Evolutionary conservation across 2,888 invertebrate genomes (phyloP).

Genomic region (Drosophila putrida): DNA sequence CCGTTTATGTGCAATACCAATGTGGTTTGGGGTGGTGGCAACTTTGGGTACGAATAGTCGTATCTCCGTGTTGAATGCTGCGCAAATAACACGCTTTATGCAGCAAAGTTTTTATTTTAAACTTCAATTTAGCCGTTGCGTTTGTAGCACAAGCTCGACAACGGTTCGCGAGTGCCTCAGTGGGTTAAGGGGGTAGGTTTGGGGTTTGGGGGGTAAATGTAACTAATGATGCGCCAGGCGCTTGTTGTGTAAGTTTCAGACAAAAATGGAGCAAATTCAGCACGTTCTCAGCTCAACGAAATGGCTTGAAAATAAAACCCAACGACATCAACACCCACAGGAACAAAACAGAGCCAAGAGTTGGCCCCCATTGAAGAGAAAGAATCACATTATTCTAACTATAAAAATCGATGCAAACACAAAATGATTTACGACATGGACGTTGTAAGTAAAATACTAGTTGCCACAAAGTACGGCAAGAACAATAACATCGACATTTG

Average conservation of each 20-base stretch:
- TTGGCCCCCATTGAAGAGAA: constrained; percentile 8
- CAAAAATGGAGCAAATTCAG: constrained; percentile 81
- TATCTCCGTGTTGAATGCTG: constrained; percentile 48
- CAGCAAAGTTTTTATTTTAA: constrained; percentile 78
- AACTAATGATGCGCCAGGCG: constrained; percentile 73
- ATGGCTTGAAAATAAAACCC: constrained; percentile 2
- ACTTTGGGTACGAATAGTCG: constrained; percentile 21
- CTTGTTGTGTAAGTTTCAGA: constrained; percentile 64
- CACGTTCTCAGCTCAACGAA: constrained; percentile 57
- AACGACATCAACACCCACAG: constrained; percentile 1
- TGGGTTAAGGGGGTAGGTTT: not conserved
- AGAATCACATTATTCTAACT: constrained; percentile 43
- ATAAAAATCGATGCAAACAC: constrained; percentile 62
- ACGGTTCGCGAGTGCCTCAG: constrained; percentile 14
- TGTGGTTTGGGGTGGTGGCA: constrained; percentile 35
- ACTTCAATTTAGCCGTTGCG: constrained; percentile 74
- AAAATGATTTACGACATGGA: constrained; percentile 62
- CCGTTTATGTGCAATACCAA: constrained; percentile 67
- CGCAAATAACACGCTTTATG: constrained; percentile 75
- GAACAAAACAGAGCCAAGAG: constrained; percentile 13
- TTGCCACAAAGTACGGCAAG: constrained; percentile 51
- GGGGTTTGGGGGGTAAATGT: constrained; percentile 46
- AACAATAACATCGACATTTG: constrained; percentile 50
- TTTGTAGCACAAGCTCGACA: constrained; percentile 25
- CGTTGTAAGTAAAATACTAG: constrained; percentile 45